Conservation (phyloP, 2,888 invertebrate genomes). For the Pomacea canaliculata region DNA sequence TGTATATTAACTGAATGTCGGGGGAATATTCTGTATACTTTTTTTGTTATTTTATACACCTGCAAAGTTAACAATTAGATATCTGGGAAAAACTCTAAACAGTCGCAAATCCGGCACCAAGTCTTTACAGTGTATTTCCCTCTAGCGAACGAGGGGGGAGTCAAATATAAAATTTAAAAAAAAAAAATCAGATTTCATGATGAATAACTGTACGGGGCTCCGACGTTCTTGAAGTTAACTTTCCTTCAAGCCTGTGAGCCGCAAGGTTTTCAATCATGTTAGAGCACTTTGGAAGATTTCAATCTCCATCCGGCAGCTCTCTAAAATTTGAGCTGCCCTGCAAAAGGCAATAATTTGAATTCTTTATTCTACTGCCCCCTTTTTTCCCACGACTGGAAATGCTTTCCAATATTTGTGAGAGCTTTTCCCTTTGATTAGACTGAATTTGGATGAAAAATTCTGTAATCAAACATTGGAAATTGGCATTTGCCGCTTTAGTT, state of each 20-base stretch:
- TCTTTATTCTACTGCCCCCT: conserved; percentile 3
- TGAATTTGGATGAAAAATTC: conserved; percentile 26
- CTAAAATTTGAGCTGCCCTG: conserved; percentile 1
- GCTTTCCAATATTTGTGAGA: conserved; percentile 25
- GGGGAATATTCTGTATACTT: too few species aligned
- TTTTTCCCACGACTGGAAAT: not conserved
- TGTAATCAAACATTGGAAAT: conserved; percentile 27
- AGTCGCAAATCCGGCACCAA: not conserved
- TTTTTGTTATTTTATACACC: too few species aligned
- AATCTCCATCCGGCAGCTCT: not conserved
- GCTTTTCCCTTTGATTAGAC: conserved; percentile 17
- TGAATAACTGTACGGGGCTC: too few species aligned
- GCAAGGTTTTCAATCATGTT: conserved; percentile 10
- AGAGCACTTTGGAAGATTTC: conserved; percentile 4
- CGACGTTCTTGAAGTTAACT: not conserved
- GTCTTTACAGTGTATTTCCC: not conserved
- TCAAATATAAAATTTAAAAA: not conserved
- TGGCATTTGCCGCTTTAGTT: conserved; percentile 22
- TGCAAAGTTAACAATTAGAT: not conserved
- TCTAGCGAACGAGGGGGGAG: not conserved
- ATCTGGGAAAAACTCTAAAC: not conserved
- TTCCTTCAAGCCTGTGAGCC: not conserved
- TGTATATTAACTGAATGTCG: too few species aligned
- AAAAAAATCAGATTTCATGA: too few species aligned
- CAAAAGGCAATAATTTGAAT: conserved; percentile 16